Base-by-base conservation (phyloP, 2,113 vertebrate genomes). In the Nematolebias whitei region DNA sequence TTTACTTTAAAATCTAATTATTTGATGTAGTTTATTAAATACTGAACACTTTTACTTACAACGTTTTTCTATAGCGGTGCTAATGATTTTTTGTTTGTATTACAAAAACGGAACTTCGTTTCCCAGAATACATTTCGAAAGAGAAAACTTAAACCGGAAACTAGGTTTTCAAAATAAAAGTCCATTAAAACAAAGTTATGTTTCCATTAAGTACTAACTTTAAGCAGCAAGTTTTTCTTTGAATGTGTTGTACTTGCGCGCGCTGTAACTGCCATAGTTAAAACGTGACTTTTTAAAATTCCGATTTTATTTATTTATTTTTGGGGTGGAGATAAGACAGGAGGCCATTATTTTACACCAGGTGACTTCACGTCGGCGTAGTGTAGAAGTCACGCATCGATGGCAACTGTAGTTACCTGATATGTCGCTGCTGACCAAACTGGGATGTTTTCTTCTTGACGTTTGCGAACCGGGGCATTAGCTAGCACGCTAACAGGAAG, bases 41-140 rank as follows among this genome's bases (percentile, higher is more conserved):
- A 3, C 26, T 29, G 3, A 29, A 29, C 26, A 29, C n/a, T n/a
- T 3, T 29, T 29, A 7, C 7, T 29, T 29, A 29, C 26, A 29
- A 4, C 26, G 26, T 7, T 29, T n/a, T n/a, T n/a, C n/a, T n/a
- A n/a, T n/a, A n/a, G n/a, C n/a, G n/a, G n/a, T n/a, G n/a, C n/a
- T n/a, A n/a, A n/a, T n/a, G n/a, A n/a, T n/a, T n/a, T n/a, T n/a
- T n/a, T n/a, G n/a, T 39, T 39, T 39, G 38, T 39, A 4, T 4
- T 39, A 4, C 14, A 1, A 14, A 29, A 14, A 63, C n/a, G 56
- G 4, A 69, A 84, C 80, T 69, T 2, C 44, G 82, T 0, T 1
- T 87, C 82, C 84, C 82, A 81, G 38, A 59, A 50, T 50, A 0
- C 1, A 2, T 7, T 11, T 57, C 54, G 47, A 2, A 12, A 2